Evolutionary conservation across 1,140 invertebrate genomes (phyloP), one percentile per base, ranked within the genome.

Genomic region (Leptestheria dahalacensis): DNA sequence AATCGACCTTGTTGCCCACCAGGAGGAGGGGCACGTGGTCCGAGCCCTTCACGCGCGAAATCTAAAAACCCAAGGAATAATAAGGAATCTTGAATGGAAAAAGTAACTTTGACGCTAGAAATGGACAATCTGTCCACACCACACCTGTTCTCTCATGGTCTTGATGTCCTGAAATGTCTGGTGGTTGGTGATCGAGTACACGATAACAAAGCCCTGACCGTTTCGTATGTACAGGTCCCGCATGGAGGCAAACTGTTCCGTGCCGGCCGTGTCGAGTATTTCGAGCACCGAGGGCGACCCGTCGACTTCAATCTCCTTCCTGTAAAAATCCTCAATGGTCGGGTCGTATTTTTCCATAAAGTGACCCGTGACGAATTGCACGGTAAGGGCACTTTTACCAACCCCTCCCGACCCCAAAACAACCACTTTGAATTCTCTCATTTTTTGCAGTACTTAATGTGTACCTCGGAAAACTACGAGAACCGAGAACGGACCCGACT

Each of bases 271-370:
- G 75, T 99, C 97, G 64, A 99, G 80, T 70, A 99, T 99, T 81
- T 99, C 97, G 66, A 99, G 80, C 68, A 99, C 94, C 74, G 94
- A 98, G 52, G 95, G 96, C 59, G 93, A 92, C 67, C 88, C 91
- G 77, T 99, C 96, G 65, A 98, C 94, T 79, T 99, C 93, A 63
- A 98, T 95, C 78, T 93, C 94, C 78, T 99, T 99, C 62, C 96
- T 81, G 76, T 99, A 99, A 75, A 97, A 97, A 75, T 99, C 96
- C 75, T 96, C 96, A 73, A 99, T 98, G 41, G 96, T 99, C 29
- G 96, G 96, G 72, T 98, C 95, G 75, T 99, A 99, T 76, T 98
- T 98, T 76, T 98, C 95, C 81, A 99, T 95, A 75, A 99, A 99
- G 73, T 90, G 94, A 66, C 93, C 95, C 65, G 92, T 93, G 48